Evolutionary conservation across 2,797 vertebrate genomes (phyloP).

Genomic region (Oryzias sinensis): DNA sequence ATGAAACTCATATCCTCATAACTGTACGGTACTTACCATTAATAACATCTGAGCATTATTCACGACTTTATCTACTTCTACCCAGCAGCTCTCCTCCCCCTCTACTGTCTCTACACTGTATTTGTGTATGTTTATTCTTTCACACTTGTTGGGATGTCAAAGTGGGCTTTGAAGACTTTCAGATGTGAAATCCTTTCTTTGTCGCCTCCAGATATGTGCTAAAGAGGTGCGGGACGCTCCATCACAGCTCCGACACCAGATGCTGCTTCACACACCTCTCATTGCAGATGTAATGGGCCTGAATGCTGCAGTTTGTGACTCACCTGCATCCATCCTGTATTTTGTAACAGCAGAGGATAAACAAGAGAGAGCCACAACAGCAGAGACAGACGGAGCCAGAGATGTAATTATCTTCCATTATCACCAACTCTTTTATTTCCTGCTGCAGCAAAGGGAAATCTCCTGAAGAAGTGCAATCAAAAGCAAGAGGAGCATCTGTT

Average conservation of each 20-base stretch:
- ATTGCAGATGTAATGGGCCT: constrained; percentile 99
- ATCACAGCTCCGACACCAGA: constrained; percentile 95
- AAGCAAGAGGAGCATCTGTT: constrained; percentile 77
- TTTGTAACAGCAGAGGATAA: constrained; percentile 74
- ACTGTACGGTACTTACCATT: too few species aligned
- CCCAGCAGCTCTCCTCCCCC: too few species aligned
- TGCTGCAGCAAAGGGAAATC: constrained; percentile 85
- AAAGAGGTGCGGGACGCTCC: constrained; percentile 87
- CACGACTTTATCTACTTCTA: too few species aligned
- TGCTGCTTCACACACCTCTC: constrained; percentile 97
- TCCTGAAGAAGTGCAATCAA: constrained; percentile 85
- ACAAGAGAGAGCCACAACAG: constrained; percentile 34
- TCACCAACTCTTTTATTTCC: constrained; percentile 90
- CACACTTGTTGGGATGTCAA: too few species aligned
- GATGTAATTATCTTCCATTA: constrained; percentile 95
- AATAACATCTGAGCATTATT: too few species aligned
- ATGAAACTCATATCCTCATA: too few species aligned
- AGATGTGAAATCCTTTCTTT: constrained; percentile 85
- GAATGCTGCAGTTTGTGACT: constrained; percentile 98
- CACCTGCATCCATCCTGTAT: constrained; percentile 93
- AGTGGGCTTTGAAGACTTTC: constrained; percentile 76
- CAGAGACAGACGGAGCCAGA: constrained; percentile 30
- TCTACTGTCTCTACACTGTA: too few species aligned
- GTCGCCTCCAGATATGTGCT: constrained; percentile 97
- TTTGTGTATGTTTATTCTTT: too few species aligned